phyloP scores from a whole-genome alignment of 2,888 invertebrate species.

The Sphaerophoria rueppellii region DNA sequence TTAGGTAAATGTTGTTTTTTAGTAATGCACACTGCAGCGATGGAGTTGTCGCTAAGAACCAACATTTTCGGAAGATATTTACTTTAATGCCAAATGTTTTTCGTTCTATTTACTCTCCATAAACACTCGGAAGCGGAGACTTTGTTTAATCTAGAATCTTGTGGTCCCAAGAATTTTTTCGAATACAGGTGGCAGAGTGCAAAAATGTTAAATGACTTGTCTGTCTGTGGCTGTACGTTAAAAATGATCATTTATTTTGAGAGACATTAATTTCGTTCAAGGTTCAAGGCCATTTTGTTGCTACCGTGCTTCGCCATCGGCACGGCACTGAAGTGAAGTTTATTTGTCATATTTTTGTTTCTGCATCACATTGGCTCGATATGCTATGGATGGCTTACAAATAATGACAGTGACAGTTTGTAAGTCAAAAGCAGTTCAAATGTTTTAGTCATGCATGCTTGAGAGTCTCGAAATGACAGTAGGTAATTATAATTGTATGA shows the following conservation, averaged over 20 bases:
- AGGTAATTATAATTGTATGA: constrained; percentile 49
- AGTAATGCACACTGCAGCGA: constrained; percentile 58
- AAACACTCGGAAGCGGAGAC: constrained; percentile 43
- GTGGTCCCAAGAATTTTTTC: constrained; percentile 30
- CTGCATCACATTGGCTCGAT: background rate
- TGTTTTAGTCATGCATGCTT: constrained; percentile 70
- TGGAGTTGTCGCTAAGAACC: background rate
- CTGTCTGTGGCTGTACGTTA: background rate
- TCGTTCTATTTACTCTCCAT: constrained; percentile 54
- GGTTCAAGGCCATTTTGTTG: constrained; percentile 58
- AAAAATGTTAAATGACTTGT: constrained; percentile 53
- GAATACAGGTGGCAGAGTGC: constrained; percentile 54
- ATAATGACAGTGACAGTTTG: constrained; percentile 15
- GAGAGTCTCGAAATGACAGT: constrained; percentile 56
- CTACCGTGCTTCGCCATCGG: background rate
- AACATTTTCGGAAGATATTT: background rate
- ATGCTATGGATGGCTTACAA: constrained; percentile 32
- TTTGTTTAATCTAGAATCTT: constrained; percentile 65
- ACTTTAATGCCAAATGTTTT: constrained; percentile 54
- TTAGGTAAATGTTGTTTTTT: constrained; percentile 62
- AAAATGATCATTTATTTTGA: constrained; percentile 7
- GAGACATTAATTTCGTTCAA: constrained; percentile 35
- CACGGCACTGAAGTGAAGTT: constrained; percentile 22
- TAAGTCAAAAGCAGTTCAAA: constrained; percentile 53
- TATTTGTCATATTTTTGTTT: constrained; percentile 3